phyloP scores from a whole-genome alignment of 2,888 invertebrate genomes.

The Glaucopsyche alexis region DNA sequence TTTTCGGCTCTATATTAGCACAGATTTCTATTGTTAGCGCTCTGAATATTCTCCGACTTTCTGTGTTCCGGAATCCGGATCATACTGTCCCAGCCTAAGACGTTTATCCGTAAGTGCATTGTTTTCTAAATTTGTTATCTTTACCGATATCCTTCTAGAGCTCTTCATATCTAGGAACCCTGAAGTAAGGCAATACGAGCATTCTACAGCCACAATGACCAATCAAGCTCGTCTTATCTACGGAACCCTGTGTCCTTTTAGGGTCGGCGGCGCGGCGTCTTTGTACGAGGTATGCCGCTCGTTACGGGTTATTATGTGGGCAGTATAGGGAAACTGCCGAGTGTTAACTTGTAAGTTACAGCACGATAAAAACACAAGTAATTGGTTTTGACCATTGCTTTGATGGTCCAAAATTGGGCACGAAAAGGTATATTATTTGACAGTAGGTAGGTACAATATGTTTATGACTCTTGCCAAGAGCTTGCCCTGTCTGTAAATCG shows the following conservation, averaged over 20 bases:
- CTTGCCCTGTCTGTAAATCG: too few relatives aligned
- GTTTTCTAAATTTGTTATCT: background rate
- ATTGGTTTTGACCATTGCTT: background rate
- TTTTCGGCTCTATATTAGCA: too few relatives aligned
- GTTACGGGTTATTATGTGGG: conserved; percentile 17
- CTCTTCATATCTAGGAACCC: background rate
- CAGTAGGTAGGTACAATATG: too few relatives aligned
- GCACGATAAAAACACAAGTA: background rate
- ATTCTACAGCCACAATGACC: background rate
- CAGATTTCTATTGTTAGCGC: too few relatives aligned
- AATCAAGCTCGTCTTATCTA: conserved; percentile 8
- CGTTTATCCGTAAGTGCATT: background rate
- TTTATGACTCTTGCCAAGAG: too few relatives aligned
- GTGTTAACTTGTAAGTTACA: background rate
- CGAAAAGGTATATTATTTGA: background rate
- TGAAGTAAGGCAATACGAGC: background rate
- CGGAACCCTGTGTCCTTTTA: background rate
- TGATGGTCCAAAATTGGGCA: background rate
- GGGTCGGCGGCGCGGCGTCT: conserved; percentile 17
- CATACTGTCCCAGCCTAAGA: background rate
- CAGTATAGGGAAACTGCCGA: background rate
- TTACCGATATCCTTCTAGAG: background rate
- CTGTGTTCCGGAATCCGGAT: too few relatives aligned
- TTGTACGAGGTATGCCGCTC: background rate
- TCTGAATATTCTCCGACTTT: background rate